Conservation (phyloP, 1,140 invertebrate species). For the Drosophila ironensis region DNA sequence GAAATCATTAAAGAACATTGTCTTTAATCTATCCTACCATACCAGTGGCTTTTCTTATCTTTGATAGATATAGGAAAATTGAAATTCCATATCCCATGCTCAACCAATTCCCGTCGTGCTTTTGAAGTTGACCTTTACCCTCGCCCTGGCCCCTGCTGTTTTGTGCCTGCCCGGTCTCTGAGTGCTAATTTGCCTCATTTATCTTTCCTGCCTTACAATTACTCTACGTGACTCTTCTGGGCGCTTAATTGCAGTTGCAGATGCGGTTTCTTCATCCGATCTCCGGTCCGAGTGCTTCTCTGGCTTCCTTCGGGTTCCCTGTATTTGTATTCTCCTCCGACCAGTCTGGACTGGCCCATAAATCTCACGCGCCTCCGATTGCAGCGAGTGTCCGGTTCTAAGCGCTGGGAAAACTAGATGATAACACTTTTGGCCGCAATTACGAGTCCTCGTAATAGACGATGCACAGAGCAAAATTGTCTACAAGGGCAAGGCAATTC, state of each 20-base stretch:
- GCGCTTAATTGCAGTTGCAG: slow-evolving; percentile 56
- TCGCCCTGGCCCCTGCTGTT: not conserved
- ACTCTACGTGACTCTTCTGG: slow-evolving; percentile 37
- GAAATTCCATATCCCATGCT: not conserved
- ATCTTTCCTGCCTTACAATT: slow-evolving; percentile 46
- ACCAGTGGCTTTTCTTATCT: no score
- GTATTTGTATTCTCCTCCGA: not conserved
- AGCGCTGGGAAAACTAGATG: slow-evolving; percentile 36
- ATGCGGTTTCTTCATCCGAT: slow-evolving; percentile 11
- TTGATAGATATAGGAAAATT: no score
- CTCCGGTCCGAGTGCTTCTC: not conserved
- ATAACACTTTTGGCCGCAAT: slow-evolving; percentile 28
- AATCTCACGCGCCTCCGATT: slow-evolving; percentile 74
- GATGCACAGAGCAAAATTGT: slow-evolving; percentile 4
- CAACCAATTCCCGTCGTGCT: not conserved
- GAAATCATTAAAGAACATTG: no score
- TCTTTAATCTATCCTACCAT: no score
- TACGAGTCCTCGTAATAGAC: slow-evolving; percentile 7
- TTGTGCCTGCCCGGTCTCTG: not conserved
- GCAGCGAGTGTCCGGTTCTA: slow-evolving; percentile 55
- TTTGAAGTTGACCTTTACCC: not conserved
- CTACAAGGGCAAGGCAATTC: no score
- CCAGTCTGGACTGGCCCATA: slow-evolving; percentile 36
- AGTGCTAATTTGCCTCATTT: slow-evolving; percentile 67
- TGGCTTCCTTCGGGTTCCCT: not conserved